A percentile compares a stretch with the other conserved stretches of the same genome.
Conservation (phyloP, 2,888 invertebrate genomes). For the Drosophila multiciliata region DNA sequence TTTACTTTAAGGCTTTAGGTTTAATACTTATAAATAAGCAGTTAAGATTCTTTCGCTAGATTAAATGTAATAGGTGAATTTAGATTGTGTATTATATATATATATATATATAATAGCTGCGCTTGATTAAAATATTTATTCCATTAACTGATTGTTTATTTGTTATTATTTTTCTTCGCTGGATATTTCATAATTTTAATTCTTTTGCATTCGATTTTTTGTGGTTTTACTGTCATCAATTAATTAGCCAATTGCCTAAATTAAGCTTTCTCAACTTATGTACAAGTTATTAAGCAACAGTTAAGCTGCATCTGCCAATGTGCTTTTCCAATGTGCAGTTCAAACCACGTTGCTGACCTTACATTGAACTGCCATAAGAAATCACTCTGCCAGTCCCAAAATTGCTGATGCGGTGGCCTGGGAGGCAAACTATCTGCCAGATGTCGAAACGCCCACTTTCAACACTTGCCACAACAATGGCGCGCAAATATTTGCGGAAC, state of each 20-base stretch:
- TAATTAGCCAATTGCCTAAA: constrained; percentile 39
- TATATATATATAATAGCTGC: too few species aligned
- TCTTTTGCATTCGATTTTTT: neutral
- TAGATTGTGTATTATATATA: neutral
- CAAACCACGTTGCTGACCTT: constrained; percentile 73
- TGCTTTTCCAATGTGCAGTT: constrained; percentile 29
- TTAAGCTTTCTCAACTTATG: constrained; percentile 45
- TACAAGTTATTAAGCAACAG: constrained; percentile 39
- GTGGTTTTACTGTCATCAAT: constrained; percentile 2
- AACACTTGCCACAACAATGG: constrained; percentile 77
- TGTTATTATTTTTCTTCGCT: neutral
- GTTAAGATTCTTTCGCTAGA: neutral
- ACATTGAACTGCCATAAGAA: constrained; percentile 75
- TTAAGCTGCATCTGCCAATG: constrained; percentile 37
- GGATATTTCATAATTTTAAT: neutral
- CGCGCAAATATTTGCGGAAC: constrained; percentile 76
- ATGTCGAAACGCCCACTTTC: constrained; percentile 72
- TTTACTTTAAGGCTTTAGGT: neutral
- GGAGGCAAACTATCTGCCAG: constrained; percentile 27
- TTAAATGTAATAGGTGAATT: neutral
- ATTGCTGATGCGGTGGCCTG: constrained; percentile 27
- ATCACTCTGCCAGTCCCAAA: constrained; percentile 59
- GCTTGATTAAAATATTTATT: neutral
- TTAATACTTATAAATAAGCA: neutral
- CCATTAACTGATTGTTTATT: neutral